These are phyloP conservation scores for Amphiprion ocellaris DNA, from an alignment of 2,113 vertebrate species.

Conservation along the genomic window DNA sequence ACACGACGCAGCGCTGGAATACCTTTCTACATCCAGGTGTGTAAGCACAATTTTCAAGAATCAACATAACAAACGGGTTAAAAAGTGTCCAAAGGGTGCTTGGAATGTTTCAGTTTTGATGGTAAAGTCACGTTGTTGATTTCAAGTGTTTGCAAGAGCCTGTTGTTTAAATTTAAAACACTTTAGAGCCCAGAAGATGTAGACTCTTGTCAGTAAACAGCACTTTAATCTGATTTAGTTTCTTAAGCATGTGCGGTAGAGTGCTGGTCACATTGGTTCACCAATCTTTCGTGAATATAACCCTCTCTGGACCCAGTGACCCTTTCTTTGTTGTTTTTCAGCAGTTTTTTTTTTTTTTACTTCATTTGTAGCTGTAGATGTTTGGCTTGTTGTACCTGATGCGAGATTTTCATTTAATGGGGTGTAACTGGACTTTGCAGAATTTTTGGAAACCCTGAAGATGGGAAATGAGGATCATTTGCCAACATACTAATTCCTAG, in stretches of 20 bases:
- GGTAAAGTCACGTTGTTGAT: not conserved
- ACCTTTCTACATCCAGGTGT: slow-evolving; percentile 97
- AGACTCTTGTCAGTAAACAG: slow-evolving; percentile 18
- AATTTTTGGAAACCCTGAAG: not conserved
- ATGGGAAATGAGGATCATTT: too few species aligned
- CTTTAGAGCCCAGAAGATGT: slow-evolving; percentile 4
- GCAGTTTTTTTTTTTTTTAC: too few species aligned
- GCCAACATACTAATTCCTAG: too few species aligned
- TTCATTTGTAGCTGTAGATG: too few species aligned
- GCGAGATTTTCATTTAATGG: too few species aligned
- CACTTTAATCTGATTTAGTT: slow-evolving; percentile 44
- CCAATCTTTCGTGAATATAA: not conserved
- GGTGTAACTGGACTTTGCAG: too few species aligned
- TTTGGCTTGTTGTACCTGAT: too few species aligned
- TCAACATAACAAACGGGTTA: not conserved
- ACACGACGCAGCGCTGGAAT: slow-evolving; percentile 97
- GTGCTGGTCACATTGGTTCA: not conserved
- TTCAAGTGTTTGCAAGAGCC: slow-evolving; percentile 21
- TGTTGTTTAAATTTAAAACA: slow-evolving; percentile 7
- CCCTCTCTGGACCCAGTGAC: not conserved
- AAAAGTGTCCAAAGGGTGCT: not conserved
- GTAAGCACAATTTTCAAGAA: not conserved
- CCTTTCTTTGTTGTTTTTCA: not conserved
- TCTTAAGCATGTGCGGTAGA: slow-evolving; percentile 13
- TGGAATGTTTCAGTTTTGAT: not conserved